phyloP scores from a whole-genome alignment of 2,113 vertebrate species.

The Orycteropus afer region DNA sequence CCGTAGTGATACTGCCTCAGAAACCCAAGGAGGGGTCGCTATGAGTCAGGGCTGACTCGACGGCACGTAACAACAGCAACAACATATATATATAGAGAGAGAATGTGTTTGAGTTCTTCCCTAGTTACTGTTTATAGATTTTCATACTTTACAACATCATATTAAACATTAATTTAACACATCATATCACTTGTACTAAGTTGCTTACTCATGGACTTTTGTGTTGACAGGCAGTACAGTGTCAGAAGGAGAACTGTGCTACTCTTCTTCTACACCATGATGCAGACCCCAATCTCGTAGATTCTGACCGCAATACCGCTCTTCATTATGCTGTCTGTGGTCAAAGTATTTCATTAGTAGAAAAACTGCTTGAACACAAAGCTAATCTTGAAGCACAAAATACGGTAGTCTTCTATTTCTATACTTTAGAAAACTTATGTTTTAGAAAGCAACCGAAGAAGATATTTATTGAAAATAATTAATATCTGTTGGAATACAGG shows the following conservation, averaged over 20 bases:
- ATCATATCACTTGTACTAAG: background rate
- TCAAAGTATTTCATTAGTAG: conserved; percentile 81
- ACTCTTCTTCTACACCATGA: conserved; percentile 88
- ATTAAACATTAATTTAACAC: background rate
- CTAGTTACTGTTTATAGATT: conserved; percentile 12
- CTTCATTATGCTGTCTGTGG: conserved; percentile 90
- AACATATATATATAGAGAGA: no score
- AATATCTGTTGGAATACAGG: background rate
- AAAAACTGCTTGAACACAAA: conserved; percentile 87
- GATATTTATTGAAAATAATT: background rate
- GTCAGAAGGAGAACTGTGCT: conserved; percentile 90
- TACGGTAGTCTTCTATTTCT: conserved; percentile 85
- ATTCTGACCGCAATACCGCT: conserved; percentile 89
- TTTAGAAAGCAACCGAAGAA: background rate
- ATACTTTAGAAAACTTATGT: background rate
- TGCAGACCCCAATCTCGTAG: conserved; percentile 89
- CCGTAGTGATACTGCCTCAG: no score
- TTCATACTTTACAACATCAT: background rate
- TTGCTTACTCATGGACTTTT: background rate
- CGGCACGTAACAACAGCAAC: no score
- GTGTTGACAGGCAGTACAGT: conserved; percentile 90
- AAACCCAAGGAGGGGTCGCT: no score
- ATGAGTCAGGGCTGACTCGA: no score
- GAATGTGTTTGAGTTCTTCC: background rate
- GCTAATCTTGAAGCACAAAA: conserved; percentile 90